phyloP scores from a whole-genome alignment of 2,888 invertebrate genomes.

The Hirudinaria manillensis region DNA sequence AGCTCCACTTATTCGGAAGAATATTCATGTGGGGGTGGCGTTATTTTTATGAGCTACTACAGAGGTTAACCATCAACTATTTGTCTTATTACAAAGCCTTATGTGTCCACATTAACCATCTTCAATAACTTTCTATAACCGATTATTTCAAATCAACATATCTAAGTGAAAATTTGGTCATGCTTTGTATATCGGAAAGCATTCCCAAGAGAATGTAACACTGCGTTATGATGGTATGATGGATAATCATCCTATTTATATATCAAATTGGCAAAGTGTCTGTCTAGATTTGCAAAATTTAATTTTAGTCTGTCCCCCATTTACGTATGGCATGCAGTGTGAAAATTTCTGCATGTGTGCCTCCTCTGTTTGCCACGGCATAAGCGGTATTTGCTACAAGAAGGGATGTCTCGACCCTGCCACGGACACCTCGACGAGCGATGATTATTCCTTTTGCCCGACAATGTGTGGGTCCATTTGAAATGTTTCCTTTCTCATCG shows the following conservation, averaged over 20 bases:
- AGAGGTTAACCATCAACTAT: background rate
- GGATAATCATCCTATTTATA: no score
- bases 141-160: no score
- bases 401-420: conserved; percentile 13
- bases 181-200: no score
- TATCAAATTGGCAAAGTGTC: no score
- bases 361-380: background rate
- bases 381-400: conserved; percentile 16
- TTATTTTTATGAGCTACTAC: conserved; percentile 6
- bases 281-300: no score
- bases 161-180: no score
- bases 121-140: no score
- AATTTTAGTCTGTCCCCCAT: conserved; percentile 10
- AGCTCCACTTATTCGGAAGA: background rate
- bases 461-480: background rate
- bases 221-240: no score
- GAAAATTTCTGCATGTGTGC: conserved; percentile 14
- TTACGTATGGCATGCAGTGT: background rate
- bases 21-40: background rate
- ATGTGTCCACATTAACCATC: no score
- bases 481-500: no score
- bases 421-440: background rate
- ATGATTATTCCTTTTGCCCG: background rate
- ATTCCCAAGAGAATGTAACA: no score
- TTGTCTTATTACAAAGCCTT: background rate